Conservation (phyloP, 2,888 invertebrate species). For the Ochropleura leucogaster region DNA sequence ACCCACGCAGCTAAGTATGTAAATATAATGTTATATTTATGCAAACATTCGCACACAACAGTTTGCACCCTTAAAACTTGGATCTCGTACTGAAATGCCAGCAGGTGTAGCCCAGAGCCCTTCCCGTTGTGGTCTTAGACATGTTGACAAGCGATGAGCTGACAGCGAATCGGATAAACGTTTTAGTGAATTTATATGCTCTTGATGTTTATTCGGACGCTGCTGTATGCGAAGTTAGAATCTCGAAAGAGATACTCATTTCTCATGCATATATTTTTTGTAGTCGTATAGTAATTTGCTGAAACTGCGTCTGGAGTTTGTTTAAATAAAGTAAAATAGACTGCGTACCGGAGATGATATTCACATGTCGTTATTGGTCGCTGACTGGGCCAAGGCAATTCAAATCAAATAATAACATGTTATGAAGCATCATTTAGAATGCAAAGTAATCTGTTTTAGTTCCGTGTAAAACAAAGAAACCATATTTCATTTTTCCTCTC, state of each 20-base stretch:
- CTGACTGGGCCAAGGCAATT: no score
- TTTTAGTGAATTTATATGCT: background rate
- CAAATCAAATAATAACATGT: no score
- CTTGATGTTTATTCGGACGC: background rate
- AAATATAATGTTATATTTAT: conserved; percentile 16
- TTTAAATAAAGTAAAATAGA: no score
- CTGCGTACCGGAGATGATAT: no score
- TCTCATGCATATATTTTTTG: no score
- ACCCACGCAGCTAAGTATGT: background rate
- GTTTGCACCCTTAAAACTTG: conserved; percentile 61
- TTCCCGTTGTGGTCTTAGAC: conserved; percentile 65
- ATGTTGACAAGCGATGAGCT: conserved; percentile 53
- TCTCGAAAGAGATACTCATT: no score
- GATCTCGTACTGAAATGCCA: conserved; percentile 64
- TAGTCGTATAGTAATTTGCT: no score
- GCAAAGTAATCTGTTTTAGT: background rate
- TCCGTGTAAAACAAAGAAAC: background rate
- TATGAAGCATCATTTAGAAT: background rate
- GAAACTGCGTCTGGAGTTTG: no score
- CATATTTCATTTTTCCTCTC: background rate
- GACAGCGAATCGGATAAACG: conserved; percentile 34
- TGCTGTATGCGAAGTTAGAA: background rate
- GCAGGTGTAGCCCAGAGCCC: conserved; percentile 71
- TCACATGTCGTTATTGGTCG: no score
- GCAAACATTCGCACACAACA: conserved; percentile 27